Percentiles rank a stretch among this genome's conserved stretches.
phyloP scores from a whole-genome alignment of 2,888 invertebrate genomes.

The Caenorhabditis zanzibari region DNA sequence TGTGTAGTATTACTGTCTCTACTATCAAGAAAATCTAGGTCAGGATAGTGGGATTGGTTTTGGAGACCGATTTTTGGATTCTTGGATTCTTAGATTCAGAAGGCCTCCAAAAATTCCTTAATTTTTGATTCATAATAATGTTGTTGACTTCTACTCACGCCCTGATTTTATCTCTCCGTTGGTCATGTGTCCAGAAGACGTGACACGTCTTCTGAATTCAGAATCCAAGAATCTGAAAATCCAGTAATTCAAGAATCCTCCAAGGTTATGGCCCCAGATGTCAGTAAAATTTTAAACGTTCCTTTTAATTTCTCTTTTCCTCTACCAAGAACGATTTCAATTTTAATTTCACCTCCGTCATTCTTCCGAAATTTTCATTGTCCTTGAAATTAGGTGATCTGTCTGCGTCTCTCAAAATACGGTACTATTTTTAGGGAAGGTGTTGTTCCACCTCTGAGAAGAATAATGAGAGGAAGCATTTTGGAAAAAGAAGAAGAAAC shows the following conservation, averaged over 20 bases:
- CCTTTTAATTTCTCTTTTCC: neutral
- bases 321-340: neutral
- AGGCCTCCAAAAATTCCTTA: neutral
- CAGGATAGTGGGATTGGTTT: too few species aligned
- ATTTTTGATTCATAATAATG: neutral
- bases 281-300: neutral
- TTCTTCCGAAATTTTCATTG: slow-evolving; percentile 36
- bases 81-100: neutral
- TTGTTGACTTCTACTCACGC: slow-evolving; percentile 6
- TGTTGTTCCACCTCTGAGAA: slow-evolving; percentile 43
- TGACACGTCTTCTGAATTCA: neutral
- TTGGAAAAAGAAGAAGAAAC: slow-evolving; percentile 17
- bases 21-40: too few species aligned
- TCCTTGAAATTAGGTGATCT: slow-evolving; percentile 51
- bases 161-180: neutral
- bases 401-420: slow-evolving; percentile 1
- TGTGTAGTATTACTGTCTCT: too few species aligned
- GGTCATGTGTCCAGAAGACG: slow-evolving; percentile 1
- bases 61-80: too few species aligned
- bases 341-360: slow-evolving; percentile 15
- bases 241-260: slow-evolving; percentile 6
- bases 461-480: neutral
- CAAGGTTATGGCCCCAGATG: slow-evolving; percentile 13
- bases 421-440: slow-evolving; percentile 2
- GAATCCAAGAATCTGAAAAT: neutral